Conservation (phyloP, 2,113 vertebrate genomes). For the Plotosus lineatus region DNA sequence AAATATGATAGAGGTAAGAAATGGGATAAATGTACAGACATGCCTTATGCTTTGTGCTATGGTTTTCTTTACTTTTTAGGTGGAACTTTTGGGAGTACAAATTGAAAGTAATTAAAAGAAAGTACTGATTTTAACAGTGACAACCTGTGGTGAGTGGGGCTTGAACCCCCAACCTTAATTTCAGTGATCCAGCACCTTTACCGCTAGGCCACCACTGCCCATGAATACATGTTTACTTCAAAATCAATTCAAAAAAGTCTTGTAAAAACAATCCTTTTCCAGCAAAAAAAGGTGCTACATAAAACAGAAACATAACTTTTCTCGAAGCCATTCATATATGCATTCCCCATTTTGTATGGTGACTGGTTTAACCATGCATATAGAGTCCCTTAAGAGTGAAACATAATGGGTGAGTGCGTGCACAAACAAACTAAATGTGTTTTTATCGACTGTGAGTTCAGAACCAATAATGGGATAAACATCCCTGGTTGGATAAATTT, state of each 20-base stretch:
- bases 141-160: no score
- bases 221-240: no score
- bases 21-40: background rate
- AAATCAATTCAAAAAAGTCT: no score
- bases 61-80: background rate
- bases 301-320: no score
- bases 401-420: background rate
- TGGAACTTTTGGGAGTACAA: background rate
- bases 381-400: background rate
- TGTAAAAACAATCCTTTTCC: no score
- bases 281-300: no score
- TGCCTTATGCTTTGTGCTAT: background rate
- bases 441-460: background rate
- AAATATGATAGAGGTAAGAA: conserved; percentile 64
- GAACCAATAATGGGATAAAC: background rate
- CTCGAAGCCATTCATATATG: background rate
- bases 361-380: background rate
- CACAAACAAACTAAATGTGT: background rate
- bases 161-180: no score
- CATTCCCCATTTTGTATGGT: background rate
- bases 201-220: no score
- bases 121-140: background rate
- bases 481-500: background rate
- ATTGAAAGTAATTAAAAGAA: no score
- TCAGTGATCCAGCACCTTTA: no score